These are phyloP conservation scores for Odobenus rosmarus DNA, from an alignment of 2,113 vertebrate species.

Conservation along the genomic window DNA sequence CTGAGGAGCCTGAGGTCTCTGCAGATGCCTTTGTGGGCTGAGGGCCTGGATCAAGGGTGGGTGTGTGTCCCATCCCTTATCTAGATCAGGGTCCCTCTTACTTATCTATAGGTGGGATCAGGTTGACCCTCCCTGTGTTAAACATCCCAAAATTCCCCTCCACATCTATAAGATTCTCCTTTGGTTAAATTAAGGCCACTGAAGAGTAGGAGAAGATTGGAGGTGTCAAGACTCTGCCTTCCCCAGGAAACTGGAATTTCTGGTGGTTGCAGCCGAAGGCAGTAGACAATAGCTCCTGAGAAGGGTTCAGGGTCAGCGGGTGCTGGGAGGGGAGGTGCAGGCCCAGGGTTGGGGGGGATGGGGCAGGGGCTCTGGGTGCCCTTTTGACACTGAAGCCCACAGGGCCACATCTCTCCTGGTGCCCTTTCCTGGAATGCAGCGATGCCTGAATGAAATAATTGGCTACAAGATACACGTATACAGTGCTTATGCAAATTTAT, in stretches of 20 bases:
- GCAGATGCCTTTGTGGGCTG: neutral
- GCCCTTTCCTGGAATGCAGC: neutral
- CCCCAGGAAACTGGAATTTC: neutral
- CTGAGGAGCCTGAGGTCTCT: neutral
- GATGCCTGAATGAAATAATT: neutral
- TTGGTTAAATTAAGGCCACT: neutral
- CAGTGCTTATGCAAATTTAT: constrained; percentile 17
- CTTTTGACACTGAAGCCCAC: neutral
- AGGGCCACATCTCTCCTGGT: neutral
- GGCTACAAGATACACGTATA: neutral
- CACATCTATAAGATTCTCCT: neutral
- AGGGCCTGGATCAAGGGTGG: neutral
- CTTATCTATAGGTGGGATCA: neutral
- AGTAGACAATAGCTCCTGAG: neutral
- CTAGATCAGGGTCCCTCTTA: neutral
- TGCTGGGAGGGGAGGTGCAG: neutral
- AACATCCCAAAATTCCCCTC: neutral
- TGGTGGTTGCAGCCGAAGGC: neutral
- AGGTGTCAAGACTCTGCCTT: too few species aligned
- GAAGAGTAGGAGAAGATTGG: neutral
- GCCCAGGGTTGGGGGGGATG: neutral
- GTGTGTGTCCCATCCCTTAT: neutral
- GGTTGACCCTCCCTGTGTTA: too few species aligned
- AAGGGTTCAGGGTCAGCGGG: neutral
- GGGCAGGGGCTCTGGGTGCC: neutral